Evolutionary conservation across 1,140 invertebrate species (phyloP), one percentile per base, ranked within the genome.

Genomic region (Ips typographus): DNA sequence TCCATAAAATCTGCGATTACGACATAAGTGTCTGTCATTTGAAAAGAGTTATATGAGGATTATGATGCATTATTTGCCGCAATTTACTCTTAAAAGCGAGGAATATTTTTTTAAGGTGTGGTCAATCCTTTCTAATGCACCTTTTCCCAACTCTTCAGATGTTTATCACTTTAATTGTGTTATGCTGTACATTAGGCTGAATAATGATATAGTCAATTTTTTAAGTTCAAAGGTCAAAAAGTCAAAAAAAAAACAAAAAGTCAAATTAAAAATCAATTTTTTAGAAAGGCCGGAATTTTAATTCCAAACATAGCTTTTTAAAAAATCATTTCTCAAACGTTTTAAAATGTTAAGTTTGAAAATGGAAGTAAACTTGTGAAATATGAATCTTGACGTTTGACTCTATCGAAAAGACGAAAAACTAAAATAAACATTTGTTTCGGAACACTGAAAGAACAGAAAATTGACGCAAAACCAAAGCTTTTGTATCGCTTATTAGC

Each of bases 131-230:
- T 47, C 44, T n/a, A 47, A 47, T 47, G 44, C 44, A 47, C 44
- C 44, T 47, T 47, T n/a, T 47, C 44, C 44, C 4, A 47, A 5
- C n/a, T 47, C n/a, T 5, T 47, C 44, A 5, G 44, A 4, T n/a
- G n/a, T 47, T 47, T 47, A 47, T 47, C n/a, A 47, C n/a, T 5
- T n/a, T n/a, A 47, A 47, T 47, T 47, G n/a, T n/a, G 44, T 47
- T n/a, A 5, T 47, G n/a, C 4, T 4, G n/a, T 4, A 47, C 44
- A 47, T 47, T 47, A 22, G 22, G 22, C 22, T 47, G n/a, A 47
- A 5, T 5, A 47, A 5, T 47, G 44, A 5, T 47, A 47, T 47
- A 4, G 44, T 5, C n/a, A 4, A 47, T 5, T 47, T 47, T 4
- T 47, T 47, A 47, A 47, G 4, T 4, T 5, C n/a, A 47, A 47